Evolutionary conservation across 2,797 vertebrate species (phyloP), one percentile per base, ranked within the genome.

Genomic region (Rhynchotus rufescens): DNA sequence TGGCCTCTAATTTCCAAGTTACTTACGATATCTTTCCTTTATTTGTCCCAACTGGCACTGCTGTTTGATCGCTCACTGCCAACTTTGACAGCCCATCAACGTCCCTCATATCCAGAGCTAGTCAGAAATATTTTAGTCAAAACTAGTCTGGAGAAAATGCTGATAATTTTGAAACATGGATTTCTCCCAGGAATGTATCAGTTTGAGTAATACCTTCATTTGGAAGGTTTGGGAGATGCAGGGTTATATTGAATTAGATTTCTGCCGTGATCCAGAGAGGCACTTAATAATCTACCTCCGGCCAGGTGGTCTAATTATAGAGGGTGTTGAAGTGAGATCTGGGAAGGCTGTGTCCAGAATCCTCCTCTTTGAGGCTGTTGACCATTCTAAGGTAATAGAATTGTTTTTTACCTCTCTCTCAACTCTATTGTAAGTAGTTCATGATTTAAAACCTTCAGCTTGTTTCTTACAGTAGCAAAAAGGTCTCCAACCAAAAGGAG

Each of bases 81-180:
- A 15, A 49, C 16, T 80, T 12, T 51, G 51, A 12, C 4, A 12
- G 11, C 20, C 77, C 54, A 9, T 45, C 52, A 51, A 12, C 30
- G 12, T 87, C 47, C 12, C 20, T 47, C 0, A 0, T 12, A 5
- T 15, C 26, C 38, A 38, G 45, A 59, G 28, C 0, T 1, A 44
- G n/a, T 25, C 28, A 47, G n/a, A 44, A 73, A 34, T 38, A 32
- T 6, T 83, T 82, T 1, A 32, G 22, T 42, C 26, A 14, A 32
- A 91, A 16, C 13, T 4, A 9, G 2, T 57, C 20, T 49, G 26
- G 36, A 25, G 28, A 68, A 83, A 87, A 40, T 0, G 0, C 11
- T 49, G 54, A 6, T 52, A 25, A 68, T 67, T 65, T 65, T 65
- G 3, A 22, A 68, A 42, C 8, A 30, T 25, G 34, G 9, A 3